Percentiles rank a stretch among this genome's conserved stretches.
These are phyloP conservation scores for Catostylus mosaicus DNA, from an alignment of 30 jellyfish, hydroid and myxozoan genomes.

Conservation along the genomic window DNA sequence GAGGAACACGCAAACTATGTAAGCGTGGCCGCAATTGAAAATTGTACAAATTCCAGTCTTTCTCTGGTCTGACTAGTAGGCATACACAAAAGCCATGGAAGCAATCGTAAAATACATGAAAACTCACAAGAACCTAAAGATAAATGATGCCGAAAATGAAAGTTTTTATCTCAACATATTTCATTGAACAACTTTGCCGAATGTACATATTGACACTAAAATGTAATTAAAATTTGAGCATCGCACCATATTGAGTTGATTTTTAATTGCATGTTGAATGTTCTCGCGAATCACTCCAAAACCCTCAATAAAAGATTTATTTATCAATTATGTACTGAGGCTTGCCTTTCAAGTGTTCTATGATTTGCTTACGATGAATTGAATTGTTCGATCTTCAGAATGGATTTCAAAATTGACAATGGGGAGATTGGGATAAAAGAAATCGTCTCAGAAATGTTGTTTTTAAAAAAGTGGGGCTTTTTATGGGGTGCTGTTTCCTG, in stretches of 20 bases:
- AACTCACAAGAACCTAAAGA: not conserved
- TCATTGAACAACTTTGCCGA: constrained; percentile 18
- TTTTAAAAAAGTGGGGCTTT: too few relatives aligned
- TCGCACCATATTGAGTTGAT: constrained; percentile 26
- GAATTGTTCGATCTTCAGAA: too few relatives aligned
- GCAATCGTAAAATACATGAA: not conserved
- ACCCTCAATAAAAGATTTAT: not conserved
- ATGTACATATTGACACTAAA: constrained; percentile 23
- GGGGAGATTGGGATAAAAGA: too few relatives aligned
- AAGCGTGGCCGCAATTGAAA: not conserved
- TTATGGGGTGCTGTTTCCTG: too few relatives aligned
- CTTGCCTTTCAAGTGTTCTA: too few relatives aligned
- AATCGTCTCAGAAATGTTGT: too few relatives aligned
- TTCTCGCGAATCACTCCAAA: not conserved
- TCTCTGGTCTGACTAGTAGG: not conserved
- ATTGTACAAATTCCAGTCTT: not conserved
- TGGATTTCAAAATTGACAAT: too few relatives aligned
- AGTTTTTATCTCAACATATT: not conserved
- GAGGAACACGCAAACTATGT: too few relatives aligned
- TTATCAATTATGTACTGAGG: not conserved
- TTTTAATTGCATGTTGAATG: not conserved
- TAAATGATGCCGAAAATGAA: not conserved
- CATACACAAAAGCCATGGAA: not conserved
- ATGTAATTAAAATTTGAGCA: not conserved
- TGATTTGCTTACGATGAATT: too few relatives aligned